phyloP scores from a whole-genome alignment of 2,113 vertebrate species.

The Nycticebus coucang region DNA sequence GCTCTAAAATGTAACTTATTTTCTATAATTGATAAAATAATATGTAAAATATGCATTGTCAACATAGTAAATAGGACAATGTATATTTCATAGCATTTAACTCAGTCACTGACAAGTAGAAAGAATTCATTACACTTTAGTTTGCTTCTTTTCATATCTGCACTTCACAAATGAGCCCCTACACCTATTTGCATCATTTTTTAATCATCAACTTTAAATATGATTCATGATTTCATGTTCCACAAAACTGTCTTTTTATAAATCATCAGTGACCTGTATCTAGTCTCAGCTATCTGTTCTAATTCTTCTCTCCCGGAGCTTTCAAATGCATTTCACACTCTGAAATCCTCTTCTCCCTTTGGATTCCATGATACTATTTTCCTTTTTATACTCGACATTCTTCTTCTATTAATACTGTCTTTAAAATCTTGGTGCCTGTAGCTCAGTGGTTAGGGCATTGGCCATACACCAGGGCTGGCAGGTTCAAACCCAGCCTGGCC shows the following conservation, averaged over 20 bases:
- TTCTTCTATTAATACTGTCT: not conserved
- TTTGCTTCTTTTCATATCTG: not conserved
- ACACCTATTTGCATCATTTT: not conserved
- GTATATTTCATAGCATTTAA: not conserved
- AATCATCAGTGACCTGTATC: not conserved
- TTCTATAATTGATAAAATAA: not conserved
- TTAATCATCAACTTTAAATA: not conserved
- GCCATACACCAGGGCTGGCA: too few relatives aligned
- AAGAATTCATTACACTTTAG: not conserved
- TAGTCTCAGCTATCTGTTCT: not conserved
- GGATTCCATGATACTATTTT: not conserved
- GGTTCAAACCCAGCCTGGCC: too few relatives aligned
- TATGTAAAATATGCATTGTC: not conserved
- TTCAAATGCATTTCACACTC: not conserved
- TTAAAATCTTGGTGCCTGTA: too few relatives aligned
- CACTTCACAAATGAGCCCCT: not conserved
- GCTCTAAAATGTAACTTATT: not conserved
- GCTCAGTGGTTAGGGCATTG: too few relatives aligned
- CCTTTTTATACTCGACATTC: not conserved
- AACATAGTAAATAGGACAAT: not conserved
- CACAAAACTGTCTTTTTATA: constrained; percentile 16
- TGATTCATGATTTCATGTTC: not conserved
- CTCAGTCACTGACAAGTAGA: not conserved
- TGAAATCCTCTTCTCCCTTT: not conserved
- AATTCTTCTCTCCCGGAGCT: not conserved